phyloP scores from a whole-genome alignment of 2,888 invertebrate genomes.

The Dicranocentrus wangi region DNA sequence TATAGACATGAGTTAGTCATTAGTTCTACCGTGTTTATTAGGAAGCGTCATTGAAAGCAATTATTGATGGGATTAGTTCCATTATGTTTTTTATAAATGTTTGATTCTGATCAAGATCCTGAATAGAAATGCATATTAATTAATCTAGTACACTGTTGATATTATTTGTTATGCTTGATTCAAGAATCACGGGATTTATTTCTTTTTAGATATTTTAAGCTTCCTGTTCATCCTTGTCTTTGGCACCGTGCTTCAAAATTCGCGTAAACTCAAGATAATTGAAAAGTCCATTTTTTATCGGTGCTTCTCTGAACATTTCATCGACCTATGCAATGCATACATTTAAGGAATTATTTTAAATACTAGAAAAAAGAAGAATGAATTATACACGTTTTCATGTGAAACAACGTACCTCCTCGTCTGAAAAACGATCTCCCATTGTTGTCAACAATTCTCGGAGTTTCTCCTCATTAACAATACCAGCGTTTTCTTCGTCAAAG shows the following conservation, averaged over 20 bases:
- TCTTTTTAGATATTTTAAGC: constrained; percentile 52
- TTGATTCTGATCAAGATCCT: too few species aligned
- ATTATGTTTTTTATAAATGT: neutral
- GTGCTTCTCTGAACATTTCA: constrained; percentile 98
- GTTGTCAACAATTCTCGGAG: constrained; percentile 95
- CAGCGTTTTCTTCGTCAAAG: constrained; percentile 97
- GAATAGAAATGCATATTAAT: too few species aligned
- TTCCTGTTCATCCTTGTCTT: constrained; percentile 97
- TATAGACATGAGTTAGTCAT: too few species aligned
- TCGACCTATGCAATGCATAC: constrained; percentile 81
- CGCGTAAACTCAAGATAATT: constrained; percentile 99
- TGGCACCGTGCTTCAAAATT: constrained; percentile 98
- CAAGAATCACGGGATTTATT: constrained; percentile 2
- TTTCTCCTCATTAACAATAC: constrained; percentile 93
- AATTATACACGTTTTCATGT: too few species aligned
- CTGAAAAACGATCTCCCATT: constrained; percentile 93
- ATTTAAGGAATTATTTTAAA: neutral
- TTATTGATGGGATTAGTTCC: neutral
- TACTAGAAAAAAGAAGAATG: neutral
- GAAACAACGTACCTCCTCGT: constrained; percentile 86
- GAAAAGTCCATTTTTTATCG: constrained; percentile 92
- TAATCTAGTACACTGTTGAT: too few species aligned
- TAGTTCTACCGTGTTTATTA: neutral
- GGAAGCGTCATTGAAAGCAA: neutral
- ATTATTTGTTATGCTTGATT: constrained; percentile 1